phyloP scores from a whole-genome alignment of 2,113 vertebrate species.

The Sardina pilchardus region DNA sequence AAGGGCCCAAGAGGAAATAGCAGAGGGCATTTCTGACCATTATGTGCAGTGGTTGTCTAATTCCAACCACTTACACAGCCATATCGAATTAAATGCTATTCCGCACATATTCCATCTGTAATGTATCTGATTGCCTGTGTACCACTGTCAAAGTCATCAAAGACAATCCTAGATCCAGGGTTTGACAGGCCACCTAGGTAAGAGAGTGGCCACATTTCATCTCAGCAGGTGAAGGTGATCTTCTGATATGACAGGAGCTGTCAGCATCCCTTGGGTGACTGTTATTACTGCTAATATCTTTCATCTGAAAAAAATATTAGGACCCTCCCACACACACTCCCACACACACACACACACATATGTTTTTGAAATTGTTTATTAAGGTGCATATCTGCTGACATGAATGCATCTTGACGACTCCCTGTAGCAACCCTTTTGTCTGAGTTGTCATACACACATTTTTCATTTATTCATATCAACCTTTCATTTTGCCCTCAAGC shows the following conservation, averaged over 20 bases:
- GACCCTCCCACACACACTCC: background rate
- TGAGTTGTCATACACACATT: conserved; percentile 13
- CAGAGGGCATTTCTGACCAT: background rate
- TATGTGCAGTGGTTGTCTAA: background rate
- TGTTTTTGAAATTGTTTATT: conserved; percentile 8
- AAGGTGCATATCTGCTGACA: background rate
- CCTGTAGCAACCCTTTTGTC: conserved; percentile 5
- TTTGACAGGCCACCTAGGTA: background rate
- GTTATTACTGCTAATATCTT: conserved; percentile 3
- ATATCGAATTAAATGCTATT: background rate
- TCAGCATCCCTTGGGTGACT: background rate
- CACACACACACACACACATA: background rate
- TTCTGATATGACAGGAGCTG: background rate
- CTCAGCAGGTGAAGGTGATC: background rate
- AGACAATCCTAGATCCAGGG: background rate
- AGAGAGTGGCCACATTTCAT: background rate
- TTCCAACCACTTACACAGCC: background rate
- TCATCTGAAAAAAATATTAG: background rate
- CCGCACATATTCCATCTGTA: background rate
- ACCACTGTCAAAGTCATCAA: conserved; percentile 2
- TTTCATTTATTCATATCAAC: conserved; percentile 19
- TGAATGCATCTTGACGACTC: conserved; percentile 13
- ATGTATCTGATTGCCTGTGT: background rate
- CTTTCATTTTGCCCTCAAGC: background rate
- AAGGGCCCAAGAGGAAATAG: background rate